Base-by-base conservation (phyloP, 2,797 vertebrate species). In the Sparidentex hasta region DNA sequence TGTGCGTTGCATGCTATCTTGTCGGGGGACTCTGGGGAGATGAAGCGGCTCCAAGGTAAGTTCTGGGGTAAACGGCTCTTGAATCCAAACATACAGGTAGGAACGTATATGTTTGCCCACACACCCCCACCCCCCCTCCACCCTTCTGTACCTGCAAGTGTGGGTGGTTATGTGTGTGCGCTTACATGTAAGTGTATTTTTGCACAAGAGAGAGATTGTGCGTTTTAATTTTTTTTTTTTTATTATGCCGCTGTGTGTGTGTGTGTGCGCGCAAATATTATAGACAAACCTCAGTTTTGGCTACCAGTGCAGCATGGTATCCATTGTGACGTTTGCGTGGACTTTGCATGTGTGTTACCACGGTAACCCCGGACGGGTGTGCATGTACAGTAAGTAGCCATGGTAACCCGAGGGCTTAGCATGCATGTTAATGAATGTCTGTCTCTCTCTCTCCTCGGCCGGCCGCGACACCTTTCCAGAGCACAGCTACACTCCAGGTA, bases 361-460 rank as follows among this genome's bases (percentile, higher is more conserved):
- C 87, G 86, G 89, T 92, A 91, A 91, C 84, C 83, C 84, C 61
- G 89, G 92, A 92, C 80, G 72, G 86, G 87, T 93, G 92, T 94
- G 94, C 94, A 96, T 98, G 96, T 98, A 93, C 92, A 93, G 93
- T 94, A 97, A 97, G 95, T 98, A 97, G 96, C 97, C 97, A 97
- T 97, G 97, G 96, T 95, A 92, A 95, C 96, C 94, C 94, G 83
- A 88, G 82, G 91, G 92, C 90, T 97, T 96, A 97, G 98, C 97
- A 98, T 99, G 98, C 98, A 96, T 97, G 98, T 99, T 98, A 99
- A 98, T 98, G 97, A 99, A 98, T 99, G 97, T 99, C 96, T 99
- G 96, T 96, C 98, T 97, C 97, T 98, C 96, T 99, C 96, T 98
- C 96, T 98, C 96, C 97, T 96, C 92, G 95, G 97, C 95, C 95